Base-by-base conservation (phyloP, 1,140 invertebrate genomes). In the Heliconius melpomene region DNA sequence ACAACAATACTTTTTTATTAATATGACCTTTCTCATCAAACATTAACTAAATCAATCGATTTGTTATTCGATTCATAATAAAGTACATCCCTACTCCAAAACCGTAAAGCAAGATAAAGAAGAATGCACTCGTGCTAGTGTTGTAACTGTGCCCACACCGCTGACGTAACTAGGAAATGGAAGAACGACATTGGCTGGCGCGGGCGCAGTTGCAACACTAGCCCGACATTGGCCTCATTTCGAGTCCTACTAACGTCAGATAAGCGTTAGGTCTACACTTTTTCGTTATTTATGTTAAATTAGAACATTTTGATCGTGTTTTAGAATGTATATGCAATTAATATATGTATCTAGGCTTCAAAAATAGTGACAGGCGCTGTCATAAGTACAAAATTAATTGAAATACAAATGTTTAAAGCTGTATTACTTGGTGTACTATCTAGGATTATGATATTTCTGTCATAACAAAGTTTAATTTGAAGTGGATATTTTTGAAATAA, bases 191-290 rank as follows among this genome's bases (percentile, higher is more conserved):
- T 92, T 92, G 90, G 90, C 86, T 86, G 85, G 74, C 87, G 85
- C 84, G 74, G 81, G 81, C 89, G 85, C 89, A 87, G 84, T 92
- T 93, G 88, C 91, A 93, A 91, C 89, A 91, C 81, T 85, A 91
- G 91, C 91, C 81, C 86, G 92, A 91, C 92, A 93, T 93, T 93
- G 92, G 88, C 92, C 92, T 73, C 84, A 86, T 90, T 93, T 52
- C 73, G 79, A 88, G 91, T 87, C 91, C 91, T 89, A 93, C 88
- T 90, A 91, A 92, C 87, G 88, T 85, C 90, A 91, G 91, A 91
- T 90, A 85, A 83, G 85, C 87, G 75, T 54, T 78, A 70, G 74
- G 74, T 75, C 66, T 75, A 46, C 60, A 72, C 29, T 76, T 82
- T 79, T 85, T 79, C 46, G 82, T 83, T 82, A 84, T 80, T 80